phyloP scores from a whole-genome alignment of 2,113 vertebrate species.

The Thunnus maccoyii region DNA sequence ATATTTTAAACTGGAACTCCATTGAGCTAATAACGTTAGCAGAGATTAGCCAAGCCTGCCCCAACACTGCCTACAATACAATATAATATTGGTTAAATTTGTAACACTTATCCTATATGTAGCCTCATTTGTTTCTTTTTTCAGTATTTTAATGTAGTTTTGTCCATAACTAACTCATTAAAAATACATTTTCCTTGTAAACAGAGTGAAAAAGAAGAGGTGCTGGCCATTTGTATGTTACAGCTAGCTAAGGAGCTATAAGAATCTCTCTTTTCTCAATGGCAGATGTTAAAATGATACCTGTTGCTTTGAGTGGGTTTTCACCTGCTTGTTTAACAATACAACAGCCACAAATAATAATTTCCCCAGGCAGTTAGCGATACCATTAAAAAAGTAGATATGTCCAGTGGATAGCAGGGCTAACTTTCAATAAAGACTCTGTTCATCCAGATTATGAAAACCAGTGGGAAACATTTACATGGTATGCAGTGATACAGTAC shows the following conservation, averaged over 20 bases:
- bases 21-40: neutral
- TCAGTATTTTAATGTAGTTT: neutral
- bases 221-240: too few relatives aligned
- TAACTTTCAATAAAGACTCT: slow-evolving; percentile 20
- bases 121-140: neutral
- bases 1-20: neutral
- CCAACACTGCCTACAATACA: neutral
- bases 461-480: slow-evolving; percentile 38
- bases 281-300: neutral
- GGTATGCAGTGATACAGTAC: slow-evolving; percentile 32
- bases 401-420: neutral
- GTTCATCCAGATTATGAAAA: slow-evolving; percentile 9
- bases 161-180: neutral
- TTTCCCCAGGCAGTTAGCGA: neutral
- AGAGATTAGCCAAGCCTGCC: neutral
- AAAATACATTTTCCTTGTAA: neutral
- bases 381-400: neutral
- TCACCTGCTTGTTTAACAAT: neutral
- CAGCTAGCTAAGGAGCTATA: neutral
- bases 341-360: neutral
- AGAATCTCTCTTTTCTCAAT: neutral
- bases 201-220: neutral
- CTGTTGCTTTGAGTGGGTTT: neutral
- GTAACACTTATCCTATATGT: neutral
- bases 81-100: too few relatives aligned